A percentile compares a stretch with the other conserved stretches of the same genome.
Evolutionary conservation across 2,888 invertebrate genomes (phyloP).

Genomic region (Xanthia icteritia): DNA sequence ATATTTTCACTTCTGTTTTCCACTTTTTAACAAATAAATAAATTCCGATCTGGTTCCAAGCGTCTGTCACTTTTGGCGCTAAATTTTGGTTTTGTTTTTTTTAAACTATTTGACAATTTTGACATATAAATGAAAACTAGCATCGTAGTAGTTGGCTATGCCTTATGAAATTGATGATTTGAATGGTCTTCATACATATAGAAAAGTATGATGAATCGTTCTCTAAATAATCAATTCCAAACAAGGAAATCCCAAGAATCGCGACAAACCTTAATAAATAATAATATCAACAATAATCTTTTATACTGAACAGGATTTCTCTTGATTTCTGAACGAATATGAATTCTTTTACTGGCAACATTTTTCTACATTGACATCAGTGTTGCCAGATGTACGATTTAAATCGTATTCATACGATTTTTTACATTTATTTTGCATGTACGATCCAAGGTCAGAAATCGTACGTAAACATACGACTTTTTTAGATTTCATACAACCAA

Average conservation of each 20-base stretch:
- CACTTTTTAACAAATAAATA: conserved; percentile 2
- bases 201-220: not conserved
- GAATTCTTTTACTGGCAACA: conserved; percentile 14
- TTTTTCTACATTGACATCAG: conserved; percentile 9
- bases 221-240: not conserved
- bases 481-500: too few relatives aligned
- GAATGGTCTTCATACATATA: not conserved
- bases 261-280: too few relatives aligned
- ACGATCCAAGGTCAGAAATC: too few relatives aligned
- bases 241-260: not conserved
- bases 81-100: conserved; percentile 38
- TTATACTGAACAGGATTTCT: not conserved
- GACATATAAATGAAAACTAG: too few relatives aligned
- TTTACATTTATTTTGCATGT: too few relatives aligned
- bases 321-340: conserved; percentile 11
- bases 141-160: not conserved
- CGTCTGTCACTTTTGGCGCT: conserved; percentile 57
- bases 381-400: too few relatives aligned
- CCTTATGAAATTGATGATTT: too few relatives aligned
- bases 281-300: not conserved
- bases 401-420: too few relatives aligned
- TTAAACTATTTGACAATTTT: conserved; percentile 17
- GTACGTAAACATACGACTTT: too few relatives aligned
- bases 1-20: conserved; percentile 88
- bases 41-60: not conserved